Conservation (phyloP, 2,797 vertebrate genomes). For the Heterohyrax brucei region DNA sequence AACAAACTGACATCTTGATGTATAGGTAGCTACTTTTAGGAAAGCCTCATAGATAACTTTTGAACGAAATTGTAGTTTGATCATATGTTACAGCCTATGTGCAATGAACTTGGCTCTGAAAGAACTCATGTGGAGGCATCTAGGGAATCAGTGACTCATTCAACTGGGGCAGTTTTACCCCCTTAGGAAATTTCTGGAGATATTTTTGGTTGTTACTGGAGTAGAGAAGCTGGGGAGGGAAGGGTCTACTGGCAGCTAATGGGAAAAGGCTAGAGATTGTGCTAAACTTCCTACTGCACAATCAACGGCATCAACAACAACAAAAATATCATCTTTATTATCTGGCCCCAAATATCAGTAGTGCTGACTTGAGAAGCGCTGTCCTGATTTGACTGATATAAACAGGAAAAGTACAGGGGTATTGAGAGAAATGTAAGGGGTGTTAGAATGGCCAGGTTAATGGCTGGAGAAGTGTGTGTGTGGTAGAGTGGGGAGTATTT, state of each 20-base stretch:
- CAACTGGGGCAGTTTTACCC: neutral
- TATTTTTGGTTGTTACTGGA: neutral
- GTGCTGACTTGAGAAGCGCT: neutral
- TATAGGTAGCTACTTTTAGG: neutral
- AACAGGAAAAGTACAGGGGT: neutral
- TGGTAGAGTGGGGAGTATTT: neutral
- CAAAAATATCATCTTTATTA: neutral
- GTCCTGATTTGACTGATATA: neutral
- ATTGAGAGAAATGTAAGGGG: neutral
- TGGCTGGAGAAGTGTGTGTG: neutral
- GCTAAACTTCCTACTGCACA: neutral
- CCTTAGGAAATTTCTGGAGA: slow-evolving; percentile 1
- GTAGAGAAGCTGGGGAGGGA: neutral
- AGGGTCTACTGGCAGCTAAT: neutral
- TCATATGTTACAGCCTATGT: neutral
- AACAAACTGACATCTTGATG: neutral
- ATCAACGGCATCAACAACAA: neutral
- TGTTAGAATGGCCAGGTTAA: neutral
- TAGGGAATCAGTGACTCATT: neutral
- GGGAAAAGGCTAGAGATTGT: neutral
- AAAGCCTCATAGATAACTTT: neutral
- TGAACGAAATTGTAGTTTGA: neutral
- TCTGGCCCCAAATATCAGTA: neutral
- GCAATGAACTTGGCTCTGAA: neutral
- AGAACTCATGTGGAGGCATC: neutral